These are phyloP conservation scores for Drosophila buzzatii DNA, from an alignment of 2,888 invertebrate species.

Conservation along the genomic window DNA sequence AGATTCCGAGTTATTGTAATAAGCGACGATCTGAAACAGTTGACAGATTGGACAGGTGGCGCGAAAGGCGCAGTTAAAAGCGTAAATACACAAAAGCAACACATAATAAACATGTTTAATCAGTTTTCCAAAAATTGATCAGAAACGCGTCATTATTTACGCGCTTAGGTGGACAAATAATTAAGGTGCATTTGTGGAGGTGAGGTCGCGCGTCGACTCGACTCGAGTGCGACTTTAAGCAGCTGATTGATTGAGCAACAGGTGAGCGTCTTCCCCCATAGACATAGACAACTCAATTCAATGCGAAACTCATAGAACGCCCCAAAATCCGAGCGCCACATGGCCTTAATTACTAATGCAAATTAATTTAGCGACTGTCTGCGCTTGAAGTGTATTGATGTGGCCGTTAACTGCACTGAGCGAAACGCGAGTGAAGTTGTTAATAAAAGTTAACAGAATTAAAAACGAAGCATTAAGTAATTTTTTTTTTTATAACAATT, in stretches of 20 bases:
- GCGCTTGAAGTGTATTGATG: slow-evolving; percentile 59
- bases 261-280: slow-evolving; percentile 24
- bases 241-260: slow-evolving; percentile 41
- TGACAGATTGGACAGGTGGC: slow-evolving; percentile 61
- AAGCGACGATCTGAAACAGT: slow-evolving; percentile 22
- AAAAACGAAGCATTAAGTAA: no score
- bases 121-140: slow-evolving; percentile 15
- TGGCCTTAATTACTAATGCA: slow-evolving; percentile 78
- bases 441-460: not conserved
- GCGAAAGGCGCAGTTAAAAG: slow-evolving; percentile 24
- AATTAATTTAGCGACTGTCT: slow-evolving; percentile 67
- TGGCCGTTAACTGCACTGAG: slow-evolving; percentile 40
- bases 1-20: slow-evolving; percentile 10
- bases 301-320: slow-evolving; percentile 62
- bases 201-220: slow-evolving; percentile 11
- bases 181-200: slow-evolving; percentile 11
- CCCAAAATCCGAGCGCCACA: slow-evolving; percentile 48
- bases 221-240: slow-evolving; percentile 49
- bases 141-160: slow-evolving; percentile 54
- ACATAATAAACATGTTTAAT: slow-evolving; percentile 44
- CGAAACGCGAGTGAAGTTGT: not conserved
- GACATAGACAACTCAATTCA: slow-evolving; percentile 55
- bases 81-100: slow-evolving; percentile 28
- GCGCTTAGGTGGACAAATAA: slow-evolving; percentile 49
- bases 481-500: no score